Evolutionary conservation across 2,888 invertebrate species (phyloP).

Genomic region (Dascillus cervinus): DNA sequence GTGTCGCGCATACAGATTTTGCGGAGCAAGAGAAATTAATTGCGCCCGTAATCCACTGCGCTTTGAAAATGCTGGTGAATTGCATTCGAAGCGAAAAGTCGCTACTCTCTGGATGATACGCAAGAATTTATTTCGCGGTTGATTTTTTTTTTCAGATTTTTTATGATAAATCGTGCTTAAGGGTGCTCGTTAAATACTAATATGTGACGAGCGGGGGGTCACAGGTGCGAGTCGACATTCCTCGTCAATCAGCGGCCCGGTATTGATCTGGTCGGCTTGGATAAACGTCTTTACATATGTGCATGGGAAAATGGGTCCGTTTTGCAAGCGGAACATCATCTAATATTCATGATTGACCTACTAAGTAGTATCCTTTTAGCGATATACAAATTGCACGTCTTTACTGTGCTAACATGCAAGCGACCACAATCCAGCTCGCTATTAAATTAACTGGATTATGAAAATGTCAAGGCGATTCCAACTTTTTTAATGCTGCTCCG

Average conservation of each 20-base stretch:
- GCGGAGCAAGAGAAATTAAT: slow-evolving; percentile 19
- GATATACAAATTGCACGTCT: no score
- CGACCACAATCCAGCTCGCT: no score
- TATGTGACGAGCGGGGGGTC: slow-evolving; percentile 10
- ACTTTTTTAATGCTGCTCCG: no score
- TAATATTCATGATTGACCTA: slow-evolving; percentile 8
- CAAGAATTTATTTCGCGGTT: no score
- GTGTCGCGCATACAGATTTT: slow-evolving; percentile 16
- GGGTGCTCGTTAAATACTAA: slow-evolving; percentile 14
- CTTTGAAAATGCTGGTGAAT: slow-evolving; percentile 18
- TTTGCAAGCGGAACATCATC: slow-evolving; percentile 5
- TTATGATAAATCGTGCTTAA: no score
- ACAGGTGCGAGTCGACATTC: slow-evolving; percentile 16
- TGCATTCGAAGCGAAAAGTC: slow-evolving; percentile 15
- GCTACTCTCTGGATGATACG: slow-evolving; percentile 13
- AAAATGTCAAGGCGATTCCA: no score
- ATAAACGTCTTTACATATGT: slow-evolving; percentile 11
- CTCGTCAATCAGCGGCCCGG: slow-evolving; percentile 12
- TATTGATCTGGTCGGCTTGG: slow-evolving; percentile 15
- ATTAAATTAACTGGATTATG: no score
- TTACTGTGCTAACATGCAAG: no score
- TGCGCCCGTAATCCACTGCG: slow-evolving; percentile 17
- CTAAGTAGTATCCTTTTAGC: no score
- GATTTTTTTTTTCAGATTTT: no score
- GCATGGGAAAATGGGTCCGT: slow-evolving; percentile 6